Percentiles rank a stretch among this genome's conserved stretches.
Conservation (phyloP, 1,140 invertebrate genomes). For the Apis mellifera region Amel_HAv3.1 CM009937.2:12067001-12067500, state of each 20-base stretch:
- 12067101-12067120: constrained; percentile 18
- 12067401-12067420: constrained; percentile 69
- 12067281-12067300: constrained; percentile 63
- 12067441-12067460: constrained; percentile 58
- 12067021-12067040: constrained; percentile 76
- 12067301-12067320: constrained; percentile 67
- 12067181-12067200: constrained; percentile 68
- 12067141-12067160: constrained; percentile 74
- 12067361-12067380: constrained; percentile 77
- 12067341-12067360: constrained; percentile 80
- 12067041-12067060: constrained; percentile 74
- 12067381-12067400: constrained; percentile 70
- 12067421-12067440: constrained; percentile 61
- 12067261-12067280: constrained; percentile 63
- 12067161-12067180: constrained; percentile 68
- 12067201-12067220: constrained; percentile 73
- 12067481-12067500: constrained; percentile 72
- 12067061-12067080: constrained; percentile 74
- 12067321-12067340: constrained; percentile 76
- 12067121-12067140: constrained; percentile 25
- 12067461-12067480: constrained; percentile 70
- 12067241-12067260: constrained; percentile 67
- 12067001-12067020: constrained; percentile 75
- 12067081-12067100: constrained; percentile 72
- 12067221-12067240: constrained; percentile 71